Conservation (phyloP, 2,113 vertebrate genomes). For the Fregata magnificens region DNA sequence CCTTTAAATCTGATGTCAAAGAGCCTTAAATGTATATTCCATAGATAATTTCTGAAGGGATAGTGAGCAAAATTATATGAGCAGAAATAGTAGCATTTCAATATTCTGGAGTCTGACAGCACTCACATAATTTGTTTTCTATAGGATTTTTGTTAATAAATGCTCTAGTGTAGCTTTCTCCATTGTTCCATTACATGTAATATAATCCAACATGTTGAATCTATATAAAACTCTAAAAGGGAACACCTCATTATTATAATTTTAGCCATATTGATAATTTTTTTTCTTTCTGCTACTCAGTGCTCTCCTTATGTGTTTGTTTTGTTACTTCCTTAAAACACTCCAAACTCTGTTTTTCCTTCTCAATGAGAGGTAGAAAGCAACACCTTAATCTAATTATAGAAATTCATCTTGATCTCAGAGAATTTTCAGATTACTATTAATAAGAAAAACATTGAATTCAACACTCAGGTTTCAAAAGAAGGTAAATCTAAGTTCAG, state of each 20-base stretch:
- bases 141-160: not conserved
- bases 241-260: not conserved
- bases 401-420: not conserved
- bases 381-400: not conserved
- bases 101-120: not conserved
- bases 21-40: not conserved
- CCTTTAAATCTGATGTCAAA: not conserved
- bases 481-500: not conserved
- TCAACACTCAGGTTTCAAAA: not conserved
- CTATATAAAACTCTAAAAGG: not conserved
- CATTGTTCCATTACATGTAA: not conserved
- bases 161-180: not conserved
- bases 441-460: not conserved
- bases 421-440: not conserved
- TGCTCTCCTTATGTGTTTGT: not conserved
- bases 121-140: not conserved
- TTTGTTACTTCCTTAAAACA: not conserved
- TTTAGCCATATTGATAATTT: not conserved
- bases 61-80: not conserved
- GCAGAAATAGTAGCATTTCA: not conserved
- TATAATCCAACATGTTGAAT: not conserved
- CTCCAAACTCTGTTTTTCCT: not conserved
- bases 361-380: not conserved
- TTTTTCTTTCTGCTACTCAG: not conserved
- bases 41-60: not conserved